phyloP scores from a whole-genome alignment of 1,140 invertebrate genomes.

The Trinorchestia longiramus region DNA sequence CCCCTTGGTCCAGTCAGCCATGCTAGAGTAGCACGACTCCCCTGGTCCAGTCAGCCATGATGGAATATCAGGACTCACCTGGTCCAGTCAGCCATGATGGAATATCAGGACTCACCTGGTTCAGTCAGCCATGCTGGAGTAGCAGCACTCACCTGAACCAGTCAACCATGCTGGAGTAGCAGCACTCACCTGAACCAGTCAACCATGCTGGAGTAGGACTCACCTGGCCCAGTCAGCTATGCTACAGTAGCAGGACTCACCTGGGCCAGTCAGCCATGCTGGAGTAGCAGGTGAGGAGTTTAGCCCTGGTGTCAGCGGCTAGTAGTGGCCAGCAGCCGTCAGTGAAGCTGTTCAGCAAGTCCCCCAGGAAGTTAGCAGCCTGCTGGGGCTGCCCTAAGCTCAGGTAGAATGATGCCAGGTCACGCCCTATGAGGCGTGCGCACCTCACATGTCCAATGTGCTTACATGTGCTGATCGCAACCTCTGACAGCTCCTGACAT shows the following conservation, averaged over 20 bases:
- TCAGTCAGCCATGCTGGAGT: not conserved
- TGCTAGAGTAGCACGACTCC: no score
- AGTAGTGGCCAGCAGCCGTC: constrained; percentile 88
- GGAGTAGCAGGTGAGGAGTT: constrained; percentile 88
- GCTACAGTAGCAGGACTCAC: constrained; percentile 67
- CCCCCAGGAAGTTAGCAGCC: constrained; percentile 87
- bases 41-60: no score
- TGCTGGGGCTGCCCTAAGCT: constrained; percentile 87
- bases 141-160: not conserved
- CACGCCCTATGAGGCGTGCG: constrained; percentile 87
- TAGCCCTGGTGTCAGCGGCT: constrained; percentile 83
- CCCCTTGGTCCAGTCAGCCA: no score
- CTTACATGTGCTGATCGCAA: constrained; percentile 97
- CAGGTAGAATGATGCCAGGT: constrained; percentile 91
- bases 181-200: not conserved
- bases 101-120: no score
- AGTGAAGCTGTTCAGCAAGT: constrained; percentile 86
- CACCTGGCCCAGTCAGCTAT: constrained; percentile 50
- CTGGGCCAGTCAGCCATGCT: constrained; percentile 80
- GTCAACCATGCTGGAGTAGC: not conserved
- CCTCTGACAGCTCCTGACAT: constrained; percentile 85
- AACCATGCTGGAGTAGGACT: constrained; percentile 27
- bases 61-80: no score
- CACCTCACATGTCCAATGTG: constrained; percentile 89
- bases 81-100: no score